Base-by-base conservation (phyloP, 2,888 invertebrate species). In the Anaspis maculata region DNA sequence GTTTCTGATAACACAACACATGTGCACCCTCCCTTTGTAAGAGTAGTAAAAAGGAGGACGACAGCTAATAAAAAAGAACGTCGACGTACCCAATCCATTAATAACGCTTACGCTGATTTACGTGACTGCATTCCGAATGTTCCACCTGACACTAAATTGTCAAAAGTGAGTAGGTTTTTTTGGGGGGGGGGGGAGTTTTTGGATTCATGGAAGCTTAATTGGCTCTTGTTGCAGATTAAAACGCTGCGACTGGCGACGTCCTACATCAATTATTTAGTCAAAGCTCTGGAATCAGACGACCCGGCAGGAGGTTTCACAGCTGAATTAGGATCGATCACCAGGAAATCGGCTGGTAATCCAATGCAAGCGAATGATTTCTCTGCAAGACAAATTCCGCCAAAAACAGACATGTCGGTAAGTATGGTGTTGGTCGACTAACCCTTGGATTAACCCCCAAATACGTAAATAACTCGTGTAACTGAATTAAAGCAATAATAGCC, bases 11-110 rank as follows among this genome's bases (percentile, higher is more conserved):
- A 39, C 22, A 12, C 34, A 6, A 27, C 31, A 7, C 34, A 32
- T 15, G 31, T 12, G 34, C 21, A n/a, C 31, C 40, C 48, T n/a
- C n/a, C 70, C 12, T 69, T 68, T 37, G 69, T 71, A 11, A 61
- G 74, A 23, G 71, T 80, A 1, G 79, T 83, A n/a, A 90, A 89
- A 57, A 70, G 87, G 33, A 66, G 91, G 34, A 86, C 82, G 42
- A 91, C 92, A 1, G 94, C 94, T 11, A 95, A 95, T 64, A 91
- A 91, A 67, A 96, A 96, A 61, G 95, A 96, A 60, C 65, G 95
- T 6, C 67, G 92, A 44, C 71, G 95, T 30, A 96, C 95, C 0
- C 86, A 89, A 60, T 90, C 88, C 48, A 96, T 96, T 44, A 96
- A 96, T 66, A 90, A 87, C 30, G 95, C 95, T 0, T 96, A 95